Conservation (phyloP, 2,888 invertebrate species). For the Melinaea menophilus region DNA sequence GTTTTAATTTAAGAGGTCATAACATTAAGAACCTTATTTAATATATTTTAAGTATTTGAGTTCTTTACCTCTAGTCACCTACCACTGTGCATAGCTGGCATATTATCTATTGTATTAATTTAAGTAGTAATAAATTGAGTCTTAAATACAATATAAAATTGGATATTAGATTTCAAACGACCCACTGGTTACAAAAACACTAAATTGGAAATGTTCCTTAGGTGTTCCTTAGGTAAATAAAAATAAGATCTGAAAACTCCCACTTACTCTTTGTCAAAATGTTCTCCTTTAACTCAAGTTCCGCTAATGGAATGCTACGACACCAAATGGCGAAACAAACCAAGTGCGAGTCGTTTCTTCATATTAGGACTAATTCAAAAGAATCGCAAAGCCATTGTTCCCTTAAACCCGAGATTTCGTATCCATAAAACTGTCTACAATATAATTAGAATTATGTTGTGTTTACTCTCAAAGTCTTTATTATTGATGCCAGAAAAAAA, state of each 20-base stretch:
- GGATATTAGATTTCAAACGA: too few relatives aligned
- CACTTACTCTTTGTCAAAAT: neutral
- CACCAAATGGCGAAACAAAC: conserved; percentile 1
- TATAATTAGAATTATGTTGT: conserved; percentile 24
- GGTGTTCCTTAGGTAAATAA: too few relatives aligned
- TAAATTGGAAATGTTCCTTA: too few relatives aligned
- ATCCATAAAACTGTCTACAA: conserved; percentile 20
- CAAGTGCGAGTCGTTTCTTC: conserved; percentile 16
- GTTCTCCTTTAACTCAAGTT: conserved; percentile 6
- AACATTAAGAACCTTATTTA: too few relatives aligned
- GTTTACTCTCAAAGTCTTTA: conserved; percentile 9
- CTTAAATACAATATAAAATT: too few relatives aligned
- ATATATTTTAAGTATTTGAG: too few relatives aligned
- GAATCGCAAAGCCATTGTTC: conserved; percentile 20
- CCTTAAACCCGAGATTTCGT: conserved; percentile 19
- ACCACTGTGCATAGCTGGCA: too few relatives aligned
- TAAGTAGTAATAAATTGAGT: too few relatives aligned
- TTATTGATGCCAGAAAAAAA: neutral
- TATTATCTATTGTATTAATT: too few relatives aligned
- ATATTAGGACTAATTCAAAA: conserved; percentile 24
- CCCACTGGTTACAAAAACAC: too few relatives aligned
- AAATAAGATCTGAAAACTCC: neutral
- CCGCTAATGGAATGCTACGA: conserved; percentile 18
- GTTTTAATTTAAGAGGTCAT: too few relatives aligned
- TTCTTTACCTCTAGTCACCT: too few relatives aligned